Base-by-base conservation (phyloP, 2,888 invertebrate species). In the Monochamus alternatus region DNA sequence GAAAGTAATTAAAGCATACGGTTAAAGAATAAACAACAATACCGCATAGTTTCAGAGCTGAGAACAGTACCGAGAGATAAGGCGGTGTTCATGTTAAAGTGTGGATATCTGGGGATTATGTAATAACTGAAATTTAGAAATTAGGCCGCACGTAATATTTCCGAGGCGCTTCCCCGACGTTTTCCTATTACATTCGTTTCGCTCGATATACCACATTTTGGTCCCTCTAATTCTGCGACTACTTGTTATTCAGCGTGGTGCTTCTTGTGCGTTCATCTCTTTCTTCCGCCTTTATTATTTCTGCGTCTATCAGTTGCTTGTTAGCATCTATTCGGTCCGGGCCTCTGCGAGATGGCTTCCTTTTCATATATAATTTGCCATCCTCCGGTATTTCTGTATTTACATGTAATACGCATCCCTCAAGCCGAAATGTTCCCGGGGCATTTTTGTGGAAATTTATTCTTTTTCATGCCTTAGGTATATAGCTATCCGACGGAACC, bases 301-400 rank as follows among this genome's bases (percentile, higher is more conserved):
- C 84, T 83, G 81, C 85, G 83, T 86, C 86, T 86, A 87, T 87
- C 87, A 86, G 82, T 83, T 86, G 84, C 87, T 87, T 87, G 86
- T 87, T 87, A 87, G 85, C 85, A 82, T 84, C 83, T 82, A 85
- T 85, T 84, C 82, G 79, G 80, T 78, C 78, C 80, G 71, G 68
- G 58, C 58, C 59, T 58, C 22, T 38, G 59, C 80, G 75, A 55
- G 55, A 75, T 78, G 80, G 82, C 79, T 81, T 78, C 76, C 81
- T 83, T 82, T 84, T 84, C 82, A 81, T 83, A 84, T 84, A 84
- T 86, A 86, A 85, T 86, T 86, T 83, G 83, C 81, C 82, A 80
- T 83, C 81, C 81, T 83, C 80, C 79, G 81, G 82, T 84, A 83
- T 86, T 85, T 83, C 84, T 82, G 84, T 85, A 86, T 85, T 85